phyloP scores from a whole-genome alignment of 2,888 invertebrate species.

The Caenorhabditis drosophilae region DNA sequence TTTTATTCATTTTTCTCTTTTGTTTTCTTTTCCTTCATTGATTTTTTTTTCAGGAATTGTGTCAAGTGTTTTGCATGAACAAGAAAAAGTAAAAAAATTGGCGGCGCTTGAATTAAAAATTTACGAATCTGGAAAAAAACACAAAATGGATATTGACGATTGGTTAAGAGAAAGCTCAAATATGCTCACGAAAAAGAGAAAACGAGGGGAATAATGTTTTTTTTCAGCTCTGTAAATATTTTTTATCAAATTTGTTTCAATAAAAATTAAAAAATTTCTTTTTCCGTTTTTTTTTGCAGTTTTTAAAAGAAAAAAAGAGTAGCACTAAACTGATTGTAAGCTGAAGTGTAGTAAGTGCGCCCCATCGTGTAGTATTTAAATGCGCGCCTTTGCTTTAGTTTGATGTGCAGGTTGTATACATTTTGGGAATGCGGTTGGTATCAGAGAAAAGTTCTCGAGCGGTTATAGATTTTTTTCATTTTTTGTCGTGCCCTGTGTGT shows the following conservation, averaged over 20 bases:
- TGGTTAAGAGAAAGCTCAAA: constrained; percentile 19
- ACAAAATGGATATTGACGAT: constrained; percentile 24
- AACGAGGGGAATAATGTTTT: not conserved
- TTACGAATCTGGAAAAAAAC: constrained; percentile 14
- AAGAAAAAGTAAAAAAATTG: constrained; percentile 29
- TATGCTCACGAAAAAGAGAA: constrained; percentile 4
- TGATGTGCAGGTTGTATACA: constrained; percentile 46
- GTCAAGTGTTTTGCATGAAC: constrained; percentile 29
- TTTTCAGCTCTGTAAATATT: too few species aligned
- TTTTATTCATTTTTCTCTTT: too few species aligned
- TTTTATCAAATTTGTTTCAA: too few species aligned
- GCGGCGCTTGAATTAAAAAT: constrained; percentile 27
- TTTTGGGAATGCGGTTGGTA: constrained; percentile 7
- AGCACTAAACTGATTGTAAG: not conserved
- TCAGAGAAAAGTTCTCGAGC: constrained; percentile 19
- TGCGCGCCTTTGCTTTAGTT: constrained; percentile 21
- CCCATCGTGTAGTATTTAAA: constrained; percentile 27
- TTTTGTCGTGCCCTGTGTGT: constrained; percentile 3
- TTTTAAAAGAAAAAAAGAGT: not conserved
- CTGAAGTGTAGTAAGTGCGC: constrained; percentile 12
- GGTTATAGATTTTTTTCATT: constrained; percentile 34
- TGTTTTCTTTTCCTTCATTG: not conserved
- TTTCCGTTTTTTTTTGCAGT: not conserved
- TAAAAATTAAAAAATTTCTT: too few species aligned
- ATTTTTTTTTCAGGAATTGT: constrained; percentile 28